Conservation (phyloP, 2,888 invertebrate genomes). For the Tipula vernalis region DNA sequence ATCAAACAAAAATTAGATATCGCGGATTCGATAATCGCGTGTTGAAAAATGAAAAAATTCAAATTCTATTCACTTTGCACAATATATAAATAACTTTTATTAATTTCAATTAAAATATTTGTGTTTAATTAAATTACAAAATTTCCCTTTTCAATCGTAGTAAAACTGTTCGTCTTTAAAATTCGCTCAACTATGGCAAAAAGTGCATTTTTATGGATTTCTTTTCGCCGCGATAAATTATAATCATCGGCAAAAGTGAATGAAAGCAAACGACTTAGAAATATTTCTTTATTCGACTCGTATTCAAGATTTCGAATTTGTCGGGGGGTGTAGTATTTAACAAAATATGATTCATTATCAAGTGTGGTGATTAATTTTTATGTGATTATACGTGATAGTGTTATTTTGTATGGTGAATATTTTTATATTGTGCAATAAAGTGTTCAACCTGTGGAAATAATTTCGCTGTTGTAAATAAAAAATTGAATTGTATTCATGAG, state of each 20-base stretch:
- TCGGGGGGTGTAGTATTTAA: background rate
- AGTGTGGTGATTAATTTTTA: background rate
- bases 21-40: background rate
- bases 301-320: background rate
- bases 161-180: background rate
- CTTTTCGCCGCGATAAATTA: background rate
- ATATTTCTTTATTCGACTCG: background rate
- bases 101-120: background rate
- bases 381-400: background rate
- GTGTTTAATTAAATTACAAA: background rate
- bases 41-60: background rate
- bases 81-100: background rate
- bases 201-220: background rate
- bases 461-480: background rate
- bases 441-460: background rate
- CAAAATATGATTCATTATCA: background rate
- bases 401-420: background rate
- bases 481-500: background rate
- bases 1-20: background rate
- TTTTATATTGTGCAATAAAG: background rate
- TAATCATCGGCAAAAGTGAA: background rate
- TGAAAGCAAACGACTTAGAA: background rate
- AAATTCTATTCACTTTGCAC: background rate
- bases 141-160: background rate
- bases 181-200: background rate